phyloP scores from a whole-genome alignment of 2,797 vertebrate species.

The Leuciscus waleckii region DNA sequence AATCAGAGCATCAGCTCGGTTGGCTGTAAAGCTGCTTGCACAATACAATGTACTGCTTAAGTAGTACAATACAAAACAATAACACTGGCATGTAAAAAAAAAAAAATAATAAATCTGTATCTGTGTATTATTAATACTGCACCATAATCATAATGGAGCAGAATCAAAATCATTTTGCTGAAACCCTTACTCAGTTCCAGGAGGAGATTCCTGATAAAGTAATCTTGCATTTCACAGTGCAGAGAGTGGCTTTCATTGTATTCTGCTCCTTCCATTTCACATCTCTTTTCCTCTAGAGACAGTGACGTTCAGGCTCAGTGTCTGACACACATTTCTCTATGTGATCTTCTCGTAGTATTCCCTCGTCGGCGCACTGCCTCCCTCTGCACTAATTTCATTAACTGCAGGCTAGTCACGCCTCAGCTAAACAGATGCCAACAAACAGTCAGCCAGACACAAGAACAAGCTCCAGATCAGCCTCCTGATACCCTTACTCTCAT shows the following conservation, averaged over 20 bases:
- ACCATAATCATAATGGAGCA: constrained; percentile 24
- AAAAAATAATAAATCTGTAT: not conserved
- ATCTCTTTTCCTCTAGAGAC: constrained; percentile 54
- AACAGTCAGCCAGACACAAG: constrained; percentile 27
- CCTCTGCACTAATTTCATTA: constrained; percentile 72
- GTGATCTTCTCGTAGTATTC: constrained; percentile 69
- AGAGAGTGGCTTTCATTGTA: constrained; percentile 48
- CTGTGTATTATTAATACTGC: not conserved
- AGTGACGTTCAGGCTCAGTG: constrained; percentile 54
- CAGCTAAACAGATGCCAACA: constrained; percentile 62
- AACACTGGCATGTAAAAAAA: not conserved
- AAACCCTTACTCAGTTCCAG: constrained; percentile 23
- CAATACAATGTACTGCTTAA: not conserved
- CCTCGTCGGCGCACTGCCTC: constrained; percentile 65
- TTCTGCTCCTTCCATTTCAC: constrained; percentile 53
- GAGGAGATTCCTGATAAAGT: constrained; percentile 54
- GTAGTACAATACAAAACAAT: not conserved
- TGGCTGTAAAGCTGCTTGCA: not conserved
- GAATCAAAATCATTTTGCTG: constrained; percentile 27
- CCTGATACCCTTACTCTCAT: constrained; percentile 3
- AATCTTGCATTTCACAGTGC: constrained; percentile 45
- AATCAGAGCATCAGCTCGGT: not conserved
- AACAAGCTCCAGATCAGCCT: constrained; percentile 1
- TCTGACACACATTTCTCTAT: constrained; percentile 63
- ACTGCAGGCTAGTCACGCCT: constrained; percentile 66